These are phyloP conservation scores for Axinella damicornis DNA, from an alignment of 37 sponge, comb jelly and placozoan species.

Conservation along the genomic window DNA sequence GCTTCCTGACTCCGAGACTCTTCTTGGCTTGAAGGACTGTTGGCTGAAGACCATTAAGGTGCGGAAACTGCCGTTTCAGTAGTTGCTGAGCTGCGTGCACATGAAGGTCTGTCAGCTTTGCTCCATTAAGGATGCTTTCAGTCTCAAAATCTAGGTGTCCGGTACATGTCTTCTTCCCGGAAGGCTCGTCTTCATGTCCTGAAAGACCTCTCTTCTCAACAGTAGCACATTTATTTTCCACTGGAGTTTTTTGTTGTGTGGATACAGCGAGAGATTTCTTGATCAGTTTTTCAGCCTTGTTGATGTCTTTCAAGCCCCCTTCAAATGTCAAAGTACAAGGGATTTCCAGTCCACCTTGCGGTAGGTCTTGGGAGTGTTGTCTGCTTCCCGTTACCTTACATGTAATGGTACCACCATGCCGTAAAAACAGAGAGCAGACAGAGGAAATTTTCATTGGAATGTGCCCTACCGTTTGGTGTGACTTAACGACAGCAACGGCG, in stretches of 20 bases:
- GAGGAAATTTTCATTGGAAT: no score
- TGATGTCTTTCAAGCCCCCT: conserved; percentile 11
- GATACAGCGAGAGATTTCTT: not conserved
- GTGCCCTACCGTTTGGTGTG: no score
- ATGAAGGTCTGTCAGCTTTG: conserved; percentile 30
- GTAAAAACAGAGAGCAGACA: no score
- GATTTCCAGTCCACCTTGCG: no score
- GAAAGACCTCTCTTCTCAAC: not conserved
- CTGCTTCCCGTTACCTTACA: no score
- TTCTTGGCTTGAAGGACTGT: conserved; percentile 20
- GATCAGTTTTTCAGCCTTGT: conserved; percentile 32
- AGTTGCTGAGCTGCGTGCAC: conserved; percentile 46
- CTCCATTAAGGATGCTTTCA: not conserved
- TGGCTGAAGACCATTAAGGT: not conserved
- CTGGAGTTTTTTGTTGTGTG: not conserved
- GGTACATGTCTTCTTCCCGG: not conserved
- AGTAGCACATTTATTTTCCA: not conserved
- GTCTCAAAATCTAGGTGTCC: not conserved
- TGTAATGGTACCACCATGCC: no score
- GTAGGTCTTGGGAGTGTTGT: no score
- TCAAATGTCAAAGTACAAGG: not conserved
- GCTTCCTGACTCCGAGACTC: not conserved
- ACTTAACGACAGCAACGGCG: no score
- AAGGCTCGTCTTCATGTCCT: not conserved
- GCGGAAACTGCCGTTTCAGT: conserved; percentile 26